Evolutionary conservation across 2,113 vertebrate species (phyloP), one percentile per base, ranked within the genome.

Genomic region (Noctilio leporinus): DNA sequence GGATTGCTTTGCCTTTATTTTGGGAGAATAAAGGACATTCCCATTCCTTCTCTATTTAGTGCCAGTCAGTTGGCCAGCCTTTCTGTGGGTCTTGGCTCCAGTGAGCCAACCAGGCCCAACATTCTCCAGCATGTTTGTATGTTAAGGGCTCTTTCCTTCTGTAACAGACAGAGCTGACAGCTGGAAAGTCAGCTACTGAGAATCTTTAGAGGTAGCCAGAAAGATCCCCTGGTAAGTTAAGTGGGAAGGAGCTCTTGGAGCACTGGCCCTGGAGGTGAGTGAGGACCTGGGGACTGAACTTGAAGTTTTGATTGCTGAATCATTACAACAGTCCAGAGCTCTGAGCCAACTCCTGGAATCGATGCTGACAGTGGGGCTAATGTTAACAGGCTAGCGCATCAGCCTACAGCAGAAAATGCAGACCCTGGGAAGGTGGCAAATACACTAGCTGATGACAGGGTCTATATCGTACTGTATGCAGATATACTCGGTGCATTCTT

Each of bases 61-160:
- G 91, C 65, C 75, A 67, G 69, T 96, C 88, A 91, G 28, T 96
- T 94, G 89, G 88, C 35, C 80, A 67, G 49, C 59, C 95, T 96
- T 70, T 86, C 91, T 92, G 69, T 76, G 82, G 28, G 35, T 93
- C 75, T 53, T 75, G 94, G 94, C 91, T 97, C 47, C 96, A 98
- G 80, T 95, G 51, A 97, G 83, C 55, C 95, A 95, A 73, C 62
- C 53, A 97, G 94, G 19, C 72, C 81, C 80, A 97, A 92, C 97
- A 92, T 93, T 94, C 96, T 96, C 57, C 53, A 96, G 91, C 82
- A 84, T 95, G 94, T 92, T 97, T 93, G 92, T 96, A 3, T 97
- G 77, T 96, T 97, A 97, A 97, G 97, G 95, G 59, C 35, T 96
- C 38, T 72, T 96, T 97, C 91, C 86, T 94, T 97, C 57, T 95